Evolutionary conservation across 2,888 invertebrate species (phyloP), one percentile per base, ranked within the genome.

Genomic region (Eupsilia transversa): DNA sequence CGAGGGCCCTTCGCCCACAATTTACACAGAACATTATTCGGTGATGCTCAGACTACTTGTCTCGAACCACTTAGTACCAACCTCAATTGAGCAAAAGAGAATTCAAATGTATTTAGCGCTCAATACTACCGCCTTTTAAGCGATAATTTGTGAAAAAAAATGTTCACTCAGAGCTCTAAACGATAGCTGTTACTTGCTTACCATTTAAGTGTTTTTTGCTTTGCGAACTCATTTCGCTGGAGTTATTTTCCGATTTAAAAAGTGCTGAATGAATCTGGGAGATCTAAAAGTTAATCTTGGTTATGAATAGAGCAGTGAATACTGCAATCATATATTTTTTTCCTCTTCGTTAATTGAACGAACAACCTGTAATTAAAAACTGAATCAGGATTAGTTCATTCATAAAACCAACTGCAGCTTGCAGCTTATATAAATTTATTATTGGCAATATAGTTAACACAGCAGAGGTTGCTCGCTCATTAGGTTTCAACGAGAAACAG

Each of bases 21-120:
- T 93, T 92, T 92, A 90, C 91, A 90, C 85, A 82, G 89, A 90
- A 83, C 89, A 91, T 91, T 89, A 92, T 92, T 92, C 86, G 89
- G 85, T 84, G 89, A 90, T 91, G 90, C 87, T 93, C 91, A 90
- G 88, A 90, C 90, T 89, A 91, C 92, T 93, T 89, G 88, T 88
- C 89, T 89, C 86, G 79, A 89, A 91, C 89, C 91, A 91, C 91
- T 92, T 91, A 82, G 81, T 83, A 83, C 81, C 82, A 86, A 86
- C 87, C 79, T 71, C 82, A 71, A 78, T 82, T 78, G 84, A 86
- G 79, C 70, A 84, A 84, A 87, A 86, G 83, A 73, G 78, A 84
- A 88, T 87, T 86, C 77, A 83, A 87, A 88, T 85, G 82, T 83
- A 84, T 82, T 86, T 84, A 86, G 78, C 68, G 74, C 59, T 56